A percentile compares a stretch with the other conserved stretches of the same genome.
phyloP scores from a whole-genome alignment of 1,140 invertebrate genomes.

The Drosophila ercepeae region DNA sequence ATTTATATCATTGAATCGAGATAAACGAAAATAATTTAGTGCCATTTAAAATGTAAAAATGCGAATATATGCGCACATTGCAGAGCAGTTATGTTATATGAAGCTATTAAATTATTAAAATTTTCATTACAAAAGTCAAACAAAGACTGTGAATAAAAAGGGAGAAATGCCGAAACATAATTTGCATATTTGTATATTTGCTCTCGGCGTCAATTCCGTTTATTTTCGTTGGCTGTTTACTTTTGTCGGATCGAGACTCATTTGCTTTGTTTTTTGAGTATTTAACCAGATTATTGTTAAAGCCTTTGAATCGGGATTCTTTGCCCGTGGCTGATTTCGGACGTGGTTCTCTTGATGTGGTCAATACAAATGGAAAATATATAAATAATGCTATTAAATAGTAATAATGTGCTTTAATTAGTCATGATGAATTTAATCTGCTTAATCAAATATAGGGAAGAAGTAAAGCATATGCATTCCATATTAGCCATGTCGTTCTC shows the following conservation, averaged over 20 bases:
- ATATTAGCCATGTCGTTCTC: slow-evolving; percentile 44
- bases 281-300: slow-evolving; percentile 61
- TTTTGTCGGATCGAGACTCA: slow-evolving; percentile 18
- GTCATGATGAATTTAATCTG: slow-evolving; percentile 52
- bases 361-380: slow-evolving; percentile 21
- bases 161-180: slow-evolving; percentile 41
- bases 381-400: slow-evolving; percentile 60
- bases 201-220: slow-evolving; percentile 13
- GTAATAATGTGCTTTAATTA: slow-evolving; percentile 69
- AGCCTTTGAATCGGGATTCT: slow-evolving; percentile 43
- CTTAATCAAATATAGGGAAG: slow-evolving; percentile 38
- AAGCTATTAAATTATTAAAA: slow-evolving; percentile 65
- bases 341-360: neutral
- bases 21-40: slow-evolving; percentile 43
- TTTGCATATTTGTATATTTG: slow-evolving; percentile 62
- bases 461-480: slow-evolving; percentile 33
- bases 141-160: slow-evolving; percentile 28
- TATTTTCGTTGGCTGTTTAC: slow-evolving; percentile 21
- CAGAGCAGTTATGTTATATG: slow-evolving; percentile 27
- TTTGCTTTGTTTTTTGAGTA: slow-evolving; percentile 52
- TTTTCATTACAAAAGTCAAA: slow-evolving; percentile 76
- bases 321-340: slow-evolving; percentile 4
- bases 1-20: neutral
- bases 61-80: slow-evolving; percentile 14
- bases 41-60: slow-evolving; percentile 47